phyloP scores from a whole-genome alignment of 2,888 invertebrate species.

The Prionchulus punctatus region DNA sequence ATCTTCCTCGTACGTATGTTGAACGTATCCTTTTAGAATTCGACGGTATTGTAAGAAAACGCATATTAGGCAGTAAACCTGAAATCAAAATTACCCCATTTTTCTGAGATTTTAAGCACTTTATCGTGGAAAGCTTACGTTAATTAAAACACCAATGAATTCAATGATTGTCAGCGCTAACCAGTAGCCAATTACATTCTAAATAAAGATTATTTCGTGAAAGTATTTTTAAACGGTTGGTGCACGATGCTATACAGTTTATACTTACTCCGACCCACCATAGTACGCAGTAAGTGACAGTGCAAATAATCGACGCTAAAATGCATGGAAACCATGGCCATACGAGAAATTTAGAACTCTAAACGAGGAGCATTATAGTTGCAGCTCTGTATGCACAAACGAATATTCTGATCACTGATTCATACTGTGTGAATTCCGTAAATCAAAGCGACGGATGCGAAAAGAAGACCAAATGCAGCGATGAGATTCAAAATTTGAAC shows the following conservation, averaged over 20 bases:
- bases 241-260: background rate
- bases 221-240: background rate
- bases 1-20: too few species aligned
- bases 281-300: constrained; percentile 27
- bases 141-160: constrained; percentile 25
- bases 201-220: too few species aligned
- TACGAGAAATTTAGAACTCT: constrained; percentile 18
- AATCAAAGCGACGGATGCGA: constrained; percentile 25
- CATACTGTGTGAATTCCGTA: constrained; percentile 28
- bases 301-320: constrained; percentile 23
- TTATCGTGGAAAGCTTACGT: constrained; percentile 17
- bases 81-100: background rate
- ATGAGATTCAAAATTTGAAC: constrained; percentile 29
- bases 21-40: constrained; percentile 16
- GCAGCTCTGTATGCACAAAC: background rate
- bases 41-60: constrained; percentile 24
- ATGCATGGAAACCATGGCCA: constrained; percentile 30
- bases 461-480: constrained; percentile 27
- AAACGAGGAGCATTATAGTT: background rate
- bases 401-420: background rate
- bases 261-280: constrained; percentile 17
- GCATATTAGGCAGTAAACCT: constrained; percentile 26
- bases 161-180: constrained; percentile 28
- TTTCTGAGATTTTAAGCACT: background rate
- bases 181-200: constrained; percentile 22